Percentiles rank a stretch among this genome's conserved stretches.
phyloP scores from a whole-genome alignment of 2,888 invertebrate genomes.

The Caenorhabditis parvicauda region DNA sequence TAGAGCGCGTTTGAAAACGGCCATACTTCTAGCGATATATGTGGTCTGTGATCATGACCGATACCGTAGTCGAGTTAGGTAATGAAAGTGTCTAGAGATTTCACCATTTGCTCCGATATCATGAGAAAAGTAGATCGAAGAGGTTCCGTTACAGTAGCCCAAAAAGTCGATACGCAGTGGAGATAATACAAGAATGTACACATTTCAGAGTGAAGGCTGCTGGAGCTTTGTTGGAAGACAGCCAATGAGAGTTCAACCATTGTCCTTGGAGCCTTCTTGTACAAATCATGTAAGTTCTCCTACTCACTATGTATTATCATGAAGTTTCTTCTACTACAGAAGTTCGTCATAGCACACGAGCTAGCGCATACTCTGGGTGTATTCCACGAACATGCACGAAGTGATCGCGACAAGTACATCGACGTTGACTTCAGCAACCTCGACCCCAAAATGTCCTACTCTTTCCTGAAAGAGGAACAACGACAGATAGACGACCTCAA shows the following conservation, averaged over 20 bases:
- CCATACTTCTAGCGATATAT: no score
- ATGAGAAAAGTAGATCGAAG: no score
- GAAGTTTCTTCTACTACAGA: constrained; percentile 8
- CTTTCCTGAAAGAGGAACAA: constrained; percentile 26
- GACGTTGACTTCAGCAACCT: constrained; percentile 29
- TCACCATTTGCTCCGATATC: no score
- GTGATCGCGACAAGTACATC: constrained; percentile 37
- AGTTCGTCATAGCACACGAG: constrained; percentile 39
- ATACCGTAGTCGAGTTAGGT: no score
- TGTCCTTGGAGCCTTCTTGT: constrained; percentile 28
- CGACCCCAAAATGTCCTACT: constrained; percentile 20
- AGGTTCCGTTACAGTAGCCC: no score
- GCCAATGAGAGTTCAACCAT: constrained; percentile 15
- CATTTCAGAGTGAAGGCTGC: no score
- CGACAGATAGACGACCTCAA: constrained; percentile 19
- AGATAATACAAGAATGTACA: no score
- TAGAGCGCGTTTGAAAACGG: no score
- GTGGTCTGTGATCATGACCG: no score
- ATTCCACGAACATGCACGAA: constrained; percentile 39
- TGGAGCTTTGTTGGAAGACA: constrained; percentile 43
- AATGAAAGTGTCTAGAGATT: no score
- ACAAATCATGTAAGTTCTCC: constrained; percentile 21
- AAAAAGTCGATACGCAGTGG: no score
- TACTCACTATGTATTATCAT: not conserved
- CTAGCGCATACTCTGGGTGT: constrained; percentile 42